A percentile compares a stretch with the other conserved stretches of the same genome.
These are phyloP conservation scores for Gibbula magus DNA, from an alignment of 2,888 invertebrate species.

Conservation along the genomic window DNA sequence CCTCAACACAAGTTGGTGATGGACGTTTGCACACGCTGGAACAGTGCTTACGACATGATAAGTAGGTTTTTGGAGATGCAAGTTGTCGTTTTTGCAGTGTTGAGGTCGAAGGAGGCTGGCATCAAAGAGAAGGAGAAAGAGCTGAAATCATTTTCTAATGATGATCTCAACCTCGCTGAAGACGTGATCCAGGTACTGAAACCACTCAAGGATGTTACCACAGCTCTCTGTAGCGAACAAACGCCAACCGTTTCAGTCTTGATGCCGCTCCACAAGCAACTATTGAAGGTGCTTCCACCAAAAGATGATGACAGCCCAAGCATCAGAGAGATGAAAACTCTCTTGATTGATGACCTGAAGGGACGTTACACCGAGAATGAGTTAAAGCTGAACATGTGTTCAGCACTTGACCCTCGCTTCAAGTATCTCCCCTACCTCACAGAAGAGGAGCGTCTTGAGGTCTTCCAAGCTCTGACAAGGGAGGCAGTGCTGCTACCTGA, in stretches of 20 bases:
- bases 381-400: background rate
- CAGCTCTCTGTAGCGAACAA: conserved; percentile 19
- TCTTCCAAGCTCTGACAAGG: no score
- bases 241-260: conserved; percentile 27
- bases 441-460: background rate
- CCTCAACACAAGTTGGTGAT: conserved; percentile 29
- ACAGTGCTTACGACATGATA: conserved; percentile 28
- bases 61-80: conserved; percentile 25
- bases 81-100: background rate
- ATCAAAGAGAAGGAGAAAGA: conserved; percentile 25
- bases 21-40: conserved; percentile 32
- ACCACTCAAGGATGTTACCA: conserved; percentile 26
- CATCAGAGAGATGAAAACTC: background rate
- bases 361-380: background rate
- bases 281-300: background rate
- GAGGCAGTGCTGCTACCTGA: no score
- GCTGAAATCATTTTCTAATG: conserved; percentile 16
- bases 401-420: background rate
- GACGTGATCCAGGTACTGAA: conserved; percentile 20
- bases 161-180: conserved; percentile 26
- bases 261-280: background rate
- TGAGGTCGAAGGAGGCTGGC: background rate
- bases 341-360: background rate
- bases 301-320: background rate
- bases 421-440: background rate